Evolutionary conservation across 2,113 vertebrate genomes (phyloP).

Genomic region (Chaetura pelagica): DNA sequence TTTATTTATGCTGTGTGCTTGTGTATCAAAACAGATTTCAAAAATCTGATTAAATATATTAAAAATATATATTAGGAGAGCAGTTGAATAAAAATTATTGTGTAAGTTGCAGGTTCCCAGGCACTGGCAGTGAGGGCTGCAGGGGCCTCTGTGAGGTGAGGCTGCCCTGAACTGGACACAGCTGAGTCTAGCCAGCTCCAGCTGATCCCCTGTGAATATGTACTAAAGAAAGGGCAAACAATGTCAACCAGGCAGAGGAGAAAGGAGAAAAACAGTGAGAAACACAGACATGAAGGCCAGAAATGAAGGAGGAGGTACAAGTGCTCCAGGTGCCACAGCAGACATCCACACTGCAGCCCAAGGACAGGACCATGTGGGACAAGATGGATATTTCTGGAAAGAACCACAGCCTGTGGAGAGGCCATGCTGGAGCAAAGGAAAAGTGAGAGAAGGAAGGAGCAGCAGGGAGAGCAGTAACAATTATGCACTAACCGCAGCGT

Average conservation of each 20-base stretch:
- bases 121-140: accelerated
- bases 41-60: no score
- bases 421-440: neutral
- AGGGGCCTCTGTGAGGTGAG: neutral
- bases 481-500: accelerated
- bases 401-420: accelerated
- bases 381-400: neutral
- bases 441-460: neutral
- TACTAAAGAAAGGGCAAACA: neutral
- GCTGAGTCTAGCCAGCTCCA: neutral
- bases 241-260: neutral
- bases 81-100: neutral
- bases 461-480: neutral
- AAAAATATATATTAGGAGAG: neutral
- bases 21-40: neutral
- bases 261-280: neutral
- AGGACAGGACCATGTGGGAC: neutral
- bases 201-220: neutral
- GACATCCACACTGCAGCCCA: neutral
- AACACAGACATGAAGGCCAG: neutral
- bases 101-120: neutral
- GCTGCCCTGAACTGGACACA: neutral
- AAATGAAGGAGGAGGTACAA: neutral
- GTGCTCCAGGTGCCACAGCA: neutral
- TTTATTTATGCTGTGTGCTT: neutral